Base-by-base conservation (phyloP, 2,113 vertebrate genomes). In the Nematolebias whitei region DNA sequence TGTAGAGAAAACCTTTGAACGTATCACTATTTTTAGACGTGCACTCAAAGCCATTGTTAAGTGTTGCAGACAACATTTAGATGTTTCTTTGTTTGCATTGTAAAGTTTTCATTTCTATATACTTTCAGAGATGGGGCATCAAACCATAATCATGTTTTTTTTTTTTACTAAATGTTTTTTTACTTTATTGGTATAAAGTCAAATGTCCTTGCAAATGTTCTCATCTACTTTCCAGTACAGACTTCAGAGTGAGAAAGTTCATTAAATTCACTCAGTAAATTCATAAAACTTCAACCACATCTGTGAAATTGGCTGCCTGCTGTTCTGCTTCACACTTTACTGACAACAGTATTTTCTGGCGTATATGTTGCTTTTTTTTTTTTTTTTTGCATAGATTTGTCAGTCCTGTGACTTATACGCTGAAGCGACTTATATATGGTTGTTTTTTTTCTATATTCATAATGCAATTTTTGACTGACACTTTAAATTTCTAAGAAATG, bases 1-100 rank as follows among this genome's bases (percentile, higher is more conserved):
- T 86, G 76, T 54, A 80, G 74, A 88, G 77, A 13, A 82, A 76
- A 22, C 24, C 56, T 75, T 66, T 80, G 40, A 70, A 76, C 74
- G 26, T 48, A 41, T 22, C 32, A 35, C 32, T 69, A 76, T 75
- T 80, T 59, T 52, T 47, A 77, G 74, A 29, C 10, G 11, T 39
- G 26, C 11, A 78, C 15, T 63, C 19, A 48, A 16, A 32, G 52
- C 40, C 40, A 48, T 51, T 52, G 63, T 51, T 63, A 35, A 47
- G 59, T 60, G 68, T 61, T 45, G 56, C 51, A 67, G 35, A 54
- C 19, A 32, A 53, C 26, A 26, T 32, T 29, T 12, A 52, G 6
- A 14, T 49, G 47, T 71, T 29, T 26, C 35, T 22, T 64, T 13
- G 45, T 22, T 64, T 11, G 45, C 35, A 12, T 65, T 38, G 43